Percentiles rank a stretch among this genome's conserved stretches.
Evolutionary conservation across 1,140 invertebrate species (phyloP).

Genomic region (Odontomachus brunneus): DNA sequence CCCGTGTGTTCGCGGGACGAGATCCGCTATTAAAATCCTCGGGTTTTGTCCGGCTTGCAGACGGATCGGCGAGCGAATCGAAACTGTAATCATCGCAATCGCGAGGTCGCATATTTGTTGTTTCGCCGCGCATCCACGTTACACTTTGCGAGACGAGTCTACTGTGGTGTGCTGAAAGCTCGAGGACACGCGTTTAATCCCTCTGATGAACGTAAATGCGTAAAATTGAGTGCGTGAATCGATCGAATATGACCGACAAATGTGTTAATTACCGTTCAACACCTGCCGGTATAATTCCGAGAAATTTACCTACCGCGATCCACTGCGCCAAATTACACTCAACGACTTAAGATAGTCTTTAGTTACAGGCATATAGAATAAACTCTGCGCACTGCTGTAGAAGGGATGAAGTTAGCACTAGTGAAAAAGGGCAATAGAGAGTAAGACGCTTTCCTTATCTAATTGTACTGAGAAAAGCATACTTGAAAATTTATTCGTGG

Average conservation of each 20-base stretch:
- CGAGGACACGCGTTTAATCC: conserved; percentile 2
- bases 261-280: neutral
- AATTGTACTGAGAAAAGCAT: no score
- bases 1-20: neutral
- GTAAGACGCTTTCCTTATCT: no score
- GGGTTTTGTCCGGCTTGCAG: neutral
- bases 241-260: no score
- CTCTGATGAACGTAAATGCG: neutral
- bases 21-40: conserved; percentile 1
- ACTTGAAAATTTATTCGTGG: no score
- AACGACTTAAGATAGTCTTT: no score
- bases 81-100: conserved; percentile 6
- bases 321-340: neutral
- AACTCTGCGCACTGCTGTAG: no score
- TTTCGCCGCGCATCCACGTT: neutral
- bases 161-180: neutral
- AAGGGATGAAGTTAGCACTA: no score
- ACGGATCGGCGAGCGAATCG: neutral
- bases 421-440: no score
- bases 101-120: neutral
- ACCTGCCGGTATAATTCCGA: neutral
- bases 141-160: neutral
- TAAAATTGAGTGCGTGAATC: neutral
- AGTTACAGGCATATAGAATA: no score
- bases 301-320: neutral